Conservation (phyloP, 30 jellyfish, hydroid and myxozoan genomes). For the Hydra vulgaris region DNA sequence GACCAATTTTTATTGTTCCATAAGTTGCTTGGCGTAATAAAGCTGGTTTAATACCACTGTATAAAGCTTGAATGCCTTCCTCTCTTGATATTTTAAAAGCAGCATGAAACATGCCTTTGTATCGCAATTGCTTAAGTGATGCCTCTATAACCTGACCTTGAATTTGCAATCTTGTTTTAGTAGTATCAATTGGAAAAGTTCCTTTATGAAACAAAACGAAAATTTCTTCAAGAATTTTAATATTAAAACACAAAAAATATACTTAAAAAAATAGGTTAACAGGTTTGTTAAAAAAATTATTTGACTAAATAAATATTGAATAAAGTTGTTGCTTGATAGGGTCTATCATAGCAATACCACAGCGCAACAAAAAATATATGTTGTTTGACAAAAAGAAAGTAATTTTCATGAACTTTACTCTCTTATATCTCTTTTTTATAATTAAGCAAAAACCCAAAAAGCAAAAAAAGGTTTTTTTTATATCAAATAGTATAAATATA, state of each 20-base stretch:
- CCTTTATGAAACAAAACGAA: constrained; percentile 23
- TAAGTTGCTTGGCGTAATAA: constrained; percentile 88
- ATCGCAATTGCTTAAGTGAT: constrained; percentile 49
- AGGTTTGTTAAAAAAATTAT: neutral
- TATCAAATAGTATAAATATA: too few species aligned
- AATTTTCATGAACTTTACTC: too few species aligned
- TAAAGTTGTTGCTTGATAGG: too few species aligned
- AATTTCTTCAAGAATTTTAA: too few species aligned
- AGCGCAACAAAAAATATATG: too few species aligned
- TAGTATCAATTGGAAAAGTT: constrained; percentile 87
- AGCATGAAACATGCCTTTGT: constrained; percentile 97
- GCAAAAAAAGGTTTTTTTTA: too few species aligned
- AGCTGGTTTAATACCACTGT: constrained; percentile 87
- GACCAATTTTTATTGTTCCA: constrained; percentile 90
- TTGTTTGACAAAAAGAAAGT: too few species aligned
- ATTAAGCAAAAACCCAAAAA: too few species aligned
- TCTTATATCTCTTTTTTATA: too few species aligned
- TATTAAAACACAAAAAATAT: neutral
- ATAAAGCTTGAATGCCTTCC: constrained; percentile 66
- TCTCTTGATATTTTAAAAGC: constrained; percentile 55
- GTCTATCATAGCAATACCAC: too few species aligned
- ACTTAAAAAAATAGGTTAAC: neutral
- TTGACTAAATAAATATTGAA: too few species aligned
- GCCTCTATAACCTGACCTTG: constrained; percentile 82
- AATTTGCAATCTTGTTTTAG: constrained; percentile 87